These are phyloP conservation scores for Choristoneura rosaceana DNA, from an alignment of 2,888 invertebrate genomes.

Conservation along the genomic window DNA sequence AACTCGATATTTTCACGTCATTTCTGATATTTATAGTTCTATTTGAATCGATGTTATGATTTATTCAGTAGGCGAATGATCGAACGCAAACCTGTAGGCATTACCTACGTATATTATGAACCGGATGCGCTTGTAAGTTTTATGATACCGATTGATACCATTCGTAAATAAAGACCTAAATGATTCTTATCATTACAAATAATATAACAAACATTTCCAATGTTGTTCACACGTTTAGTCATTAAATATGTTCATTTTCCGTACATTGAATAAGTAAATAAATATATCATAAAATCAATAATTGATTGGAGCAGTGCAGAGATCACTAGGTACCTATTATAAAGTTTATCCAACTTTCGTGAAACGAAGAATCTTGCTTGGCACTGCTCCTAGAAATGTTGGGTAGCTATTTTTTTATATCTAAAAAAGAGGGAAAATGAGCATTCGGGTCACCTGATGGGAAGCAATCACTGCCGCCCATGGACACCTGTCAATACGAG, in stretches of 20 bases:
- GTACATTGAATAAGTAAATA: neutral
- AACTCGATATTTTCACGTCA: conserved; percentile 10
- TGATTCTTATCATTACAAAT: conserved; percentile 5
- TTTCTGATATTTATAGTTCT: conserved; percentile 13
- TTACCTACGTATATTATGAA: neutral
- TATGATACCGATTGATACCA: conserved; percentile 6
- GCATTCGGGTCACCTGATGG: too few relatives aligned
- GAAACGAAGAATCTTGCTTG: too few relatives aligned
- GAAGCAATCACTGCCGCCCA: too few relatives aligned
- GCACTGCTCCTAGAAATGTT: too few relatives aligned
- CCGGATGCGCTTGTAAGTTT: conserved; percentile 8
- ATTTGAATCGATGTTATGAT: conserved; percentile 8
- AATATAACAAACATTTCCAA: neutral
- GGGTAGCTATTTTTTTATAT: too few relatives aligned
- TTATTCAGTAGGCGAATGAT: conserved; percentile 13
- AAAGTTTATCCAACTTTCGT: too few relatives aligned
- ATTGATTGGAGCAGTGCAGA: neutral
- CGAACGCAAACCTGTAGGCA: conserved; percentile 1
- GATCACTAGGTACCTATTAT: neutral
- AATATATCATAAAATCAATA: neutral
- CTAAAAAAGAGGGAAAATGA: too few relatives aligned
- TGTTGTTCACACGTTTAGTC: conserved; percentile 3
- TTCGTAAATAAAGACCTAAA: conserved; percentile 8
- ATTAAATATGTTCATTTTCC: neutral
- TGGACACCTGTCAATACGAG: too few relatives aligned